These are phyloP conservation scores for Nothobranchius kuhntae DNA, from an alignment of 2,113 vertebrate genomes.

Conservation along the genomic window DNA sequence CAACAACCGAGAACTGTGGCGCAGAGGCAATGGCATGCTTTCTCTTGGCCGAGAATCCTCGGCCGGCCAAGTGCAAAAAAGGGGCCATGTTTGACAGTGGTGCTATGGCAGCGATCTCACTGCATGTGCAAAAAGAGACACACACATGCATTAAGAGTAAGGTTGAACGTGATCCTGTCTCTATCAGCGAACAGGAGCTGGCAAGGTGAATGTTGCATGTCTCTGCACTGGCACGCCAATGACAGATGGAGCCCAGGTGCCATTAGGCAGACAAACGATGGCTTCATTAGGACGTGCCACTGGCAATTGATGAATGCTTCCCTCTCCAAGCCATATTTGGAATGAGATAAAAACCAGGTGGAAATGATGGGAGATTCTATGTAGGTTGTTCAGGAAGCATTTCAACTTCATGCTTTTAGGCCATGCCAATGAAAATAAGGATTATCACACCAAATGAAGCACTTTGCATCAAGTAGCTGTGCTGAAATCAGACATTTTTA, in stretches of 20 bases:
- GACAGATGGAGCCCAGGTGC: conserved; percentile 74
- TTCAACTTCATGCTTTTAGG: conserved; percentile 42
- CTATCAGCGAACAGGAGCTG: conserved; percentile 46
- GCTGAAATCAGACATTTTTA: not conserved
- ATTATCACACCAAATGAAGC: conserved; percentile 27
- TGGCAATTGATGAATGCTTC: conserved; percentile 73
- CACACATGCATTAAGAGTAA: conserved; percentile 32
- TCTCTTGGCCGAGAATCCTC: conserved; percentile 28
- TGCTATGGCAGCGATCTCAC: conserved; percentile 46
- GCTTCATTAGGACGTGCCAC: conserved; percentile 74
- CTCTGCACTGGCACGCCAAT: conserved; percentile 56
- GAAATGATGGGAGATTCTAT: conserved; percentile 34
- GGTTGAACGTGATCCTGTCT: conserved; percentile 43
- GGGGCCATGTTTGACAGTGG: conserved; percentile 40
- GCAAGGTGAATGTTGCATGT: conserved; percentile 67
- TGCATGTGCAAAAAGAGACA: conserved; percentile 35
- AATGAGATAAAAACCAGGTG: conserved; percentile 52
- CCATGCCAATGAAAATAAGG: not conserved
- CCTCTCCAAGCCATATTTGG: conserved; percentile 65
- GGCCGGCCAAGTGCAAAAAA: conserved; percentile 21
- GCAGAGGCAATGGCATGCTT: conserved; percentile 40
- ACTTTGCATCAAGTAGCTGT: conserved; percentile 35
- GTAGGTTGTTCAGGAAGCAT: conserved; percentile 51
- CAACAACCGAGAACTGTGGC: conserved; percentile 43
- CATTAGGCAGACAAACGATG: conserved; percentile 75